phyloP scores from a whole-genome alignment of 1,140 invertebrate species.

The Harpegnathos saltator region DNA sequence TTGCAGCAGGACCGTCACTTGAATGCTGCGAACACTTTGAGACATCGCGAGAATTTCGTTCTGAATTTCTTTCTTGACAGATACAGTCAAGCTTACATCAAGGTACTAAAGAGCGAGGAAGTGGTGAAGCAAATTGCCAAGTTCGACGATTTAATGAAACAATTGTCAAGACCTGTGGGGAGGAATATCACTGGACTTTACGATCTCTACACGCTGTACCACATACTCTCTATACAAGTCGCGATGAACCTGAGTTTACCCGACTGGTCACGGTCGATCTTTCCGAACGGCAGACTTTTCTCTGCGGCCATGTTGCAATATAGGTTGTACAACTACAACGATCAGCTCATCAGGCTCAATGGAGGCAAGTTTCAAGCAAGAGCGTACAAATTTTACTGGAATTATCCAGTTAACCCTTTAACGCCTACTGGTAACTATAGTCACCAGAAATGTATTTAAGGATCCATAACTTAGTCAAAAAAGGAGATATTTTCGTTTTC shows the following conservation, averaged over 20 bases:
- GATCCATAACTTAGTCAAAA: too few species aligned
- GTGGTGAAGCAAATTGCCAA: neutral
- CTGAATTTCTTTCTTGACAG: neutral
- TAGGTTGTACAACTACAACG: neutral
- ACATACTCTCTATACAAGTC: neutral
- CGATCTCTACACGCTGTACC: neutral
- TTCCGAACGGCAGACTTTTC: neutral
- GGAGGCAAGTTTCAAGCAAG: constrained; percentile 19
- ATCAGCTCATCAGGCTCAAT: neutral
- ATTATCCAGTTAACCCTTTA: neutral
- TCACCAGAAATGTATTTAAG: too few species aligned
- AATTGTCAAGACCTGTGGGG: neutral
- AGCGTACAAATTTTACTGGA: constrained; percentile 5
- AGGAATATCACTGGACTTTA: neutral
- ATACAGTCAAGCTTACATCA: neutral
- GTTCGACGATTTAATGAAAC: neutral
- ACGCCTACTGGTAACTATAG: too few species aligned
- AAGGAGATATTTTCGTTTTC: too few species aligned
- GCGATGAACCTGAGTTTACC: neutral
- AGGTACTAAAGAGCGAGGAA: neutral
- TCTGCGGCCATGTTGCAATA: neutral
- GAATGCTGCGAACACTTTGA: too few species aligned
- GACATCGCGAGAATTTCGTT: too few species aligned
- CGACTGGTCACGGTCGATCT: neutral
- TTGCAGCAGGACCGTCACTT: too few species aligned